phyloP scores from a whole-genome alignment of 2,888 invertebrate species.

The Tanytarsus gracilentus region DNA sequence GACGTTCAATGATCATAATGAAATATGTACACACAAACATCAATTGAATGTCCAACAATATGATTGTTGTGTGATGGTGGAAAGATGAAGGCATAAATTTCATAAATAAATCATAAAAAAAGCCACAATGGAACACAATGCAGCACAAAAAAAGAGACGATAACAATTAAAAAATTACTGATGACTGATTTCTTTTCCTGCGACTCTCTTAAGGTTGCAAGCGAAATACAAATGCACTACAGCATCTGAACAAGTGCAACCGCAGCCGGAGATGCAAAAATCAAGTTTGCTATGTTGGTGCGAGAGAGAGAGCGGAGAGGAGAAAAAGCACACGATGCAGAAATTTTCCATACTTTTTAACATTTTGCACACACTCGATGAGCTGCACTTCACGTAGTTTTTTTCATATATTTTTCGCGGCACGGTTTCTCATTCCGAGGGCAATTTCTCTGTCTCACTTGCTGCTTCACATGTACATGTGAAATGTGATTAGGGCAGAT shows the following conservation, averaged over 20 bases:
- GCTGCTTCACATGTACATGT: too few relatives aligned
- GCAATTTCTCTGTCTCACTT: too few relatives aligned
- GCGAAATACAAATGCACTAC: background rate
- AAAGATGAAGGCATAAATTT: constrained; percentile 22
- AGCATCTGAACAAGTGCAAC: constrained; percentile 19
- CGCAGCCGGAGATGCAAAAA: constrained; percentile 13
- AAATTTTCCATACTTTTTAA: background rate
- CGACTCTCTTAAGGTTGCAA: background rate
- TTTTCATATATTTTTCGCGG: too few relatives aligned
- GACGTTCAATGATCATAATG: too few relatives aligned
- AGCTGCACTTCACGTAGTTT: too few relatives aligned
- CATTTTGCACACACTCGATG: too few relatives aligned
- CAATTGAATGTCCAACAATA: too few relatives aligned
- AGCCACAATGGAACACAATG: constrained; percentile 20
- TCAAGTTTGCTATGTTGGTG: constrained; percentile 17
- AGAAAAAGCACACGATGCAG: constrained; percentile 12
- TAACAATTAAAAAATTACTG: constrained; percentile 27
- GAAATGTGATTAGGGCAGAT: too few relatives aligned
- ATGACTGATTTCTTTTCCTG: constrained; percentile 25
- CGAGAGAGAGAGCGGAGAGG: background rate
- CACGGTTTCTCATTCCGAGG: too few relatives aligned
- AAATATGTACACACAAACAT: too few relatives aligned
- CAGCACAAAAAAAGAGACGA: constrained; percentile 14
- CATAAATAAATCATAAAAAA: constrained; percentile 24
- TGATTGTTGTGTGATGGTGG: too few relatives aligned